Conservation (phyloP, 2,888 invertebrate genomes). For the Magallana nippona region DNA sequence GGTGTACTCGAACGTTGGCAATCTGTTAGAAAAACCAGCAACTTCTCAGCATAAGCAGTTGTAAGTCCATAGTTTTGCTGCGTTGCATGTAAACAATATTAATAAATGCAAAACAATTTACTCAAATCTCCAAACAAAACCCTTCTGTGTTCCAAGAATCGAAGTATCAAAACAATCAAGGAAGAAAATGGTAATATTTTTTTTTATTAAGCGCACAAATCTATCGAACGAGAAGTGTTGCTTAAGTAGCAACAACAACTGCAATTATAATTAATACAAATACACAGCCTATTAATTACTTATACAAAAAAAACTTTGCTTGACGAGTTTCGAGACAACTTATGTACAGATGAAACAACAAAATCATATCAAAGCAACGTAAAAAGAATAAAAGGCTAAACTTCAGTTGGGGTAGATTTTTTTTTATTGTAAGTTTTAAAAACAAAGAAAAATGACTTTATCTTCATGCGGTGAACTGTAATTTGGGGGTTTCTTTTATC, state of each 20-base stretch:
- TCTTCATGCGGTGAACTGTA: background rate
- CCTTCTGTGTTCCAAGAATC: background rate
- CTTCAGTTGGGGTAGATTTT: background rate
- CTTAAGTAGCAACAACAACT: no score
- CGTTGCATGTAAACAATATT: slow-evolving; percentile 1
- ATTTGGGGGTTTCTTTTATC: slow-evolving; percentile 13
- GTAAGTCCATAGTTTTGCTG: slow-evolving; percentile 12
- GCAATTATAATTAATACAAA: no score
- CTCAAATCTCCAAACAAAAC: background rate
- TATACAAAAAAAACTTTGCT: no score
- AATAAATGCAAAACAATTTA: slow-evolving; percentile 26
- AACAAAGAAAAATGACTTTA: slow-evolving; percentile 2
- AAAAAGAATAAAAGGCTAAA: no score
- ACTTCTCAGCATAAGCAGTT: background rate
- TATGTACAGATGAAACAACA: no score
- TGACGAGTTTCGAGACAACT: no score
- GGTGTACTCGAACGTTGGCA: background rate
- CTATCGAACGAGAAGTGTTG: no score
- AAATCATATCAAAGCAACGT: no score
- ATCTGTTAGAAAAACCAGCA: background rate
- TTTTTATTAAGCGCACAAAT: no score
- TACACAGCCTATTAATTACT: no score
- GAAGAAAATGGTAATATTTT: no score
- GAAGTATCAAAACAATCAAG: background rate
- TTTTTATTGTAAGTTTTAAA: background rate